Base-by-base conservation (phyloP, 2,888 invertebrate species). In the Empis stercorea region DNA sequence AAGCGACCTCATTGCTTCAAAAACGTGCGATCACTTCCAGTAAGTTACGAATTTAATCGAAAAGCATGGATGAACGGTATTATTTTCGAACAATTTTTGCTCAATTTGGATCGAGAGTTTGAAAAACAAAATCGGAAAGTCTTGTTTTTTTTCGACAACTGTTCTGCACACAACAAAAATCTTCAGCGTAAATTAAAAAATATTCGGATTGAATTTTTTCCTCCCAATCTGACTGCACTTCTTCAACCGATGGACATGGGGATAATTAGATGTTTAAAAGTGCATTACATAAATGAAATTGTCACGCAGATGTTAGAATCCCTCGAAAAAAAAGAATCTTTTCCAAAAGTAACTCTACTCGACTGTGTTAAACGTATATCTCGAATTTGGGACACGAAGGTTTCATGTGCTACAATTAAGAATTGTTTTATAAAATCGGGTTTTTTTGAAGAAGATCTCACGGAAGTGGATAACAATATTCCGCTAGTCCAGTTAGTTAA, bases 1-100 rank as follows among this genome's bases (percentile, higher is more conserved):
- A 52, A 55, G 54, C 58, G 59, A 11, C 58, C 59, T 14, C 52
- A 58, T 4, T 63, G 61, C 55, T 63, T 64, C 23, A 60, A 59
- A 49, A 57, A 58, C 52, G 54, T 60, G 4, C 57, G 53, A 30
- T 40, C 15, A n/a, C 45, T 52, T 23, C 44, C 60, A 49, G 57
- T 53, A 5, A 54, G 55, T 10, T 57, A 60, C 50, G 51, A 55
- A 48, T 51, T 48, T 7, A 57, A 60, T 45, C 51, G 54, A 44
- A 56, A 55, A 51, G 57, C 59, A 44, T 60, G 58, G 58, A 61
- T 60, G 57, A 58, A 39, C 30, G 37, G 30, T 27, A 37, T 34
- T 6, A 36, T 48, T 17, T 48, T 48, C 43, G 30, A 48, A 34
- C 34, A 45, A 30, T 48, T 44, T 44, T 44, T 48, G 30, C 13